These are phyloP conservation scores for Aulostomus chinensis DNA, from an alignment of 2,797 vertebrate species.

Conservation along the genomic window DNA sequence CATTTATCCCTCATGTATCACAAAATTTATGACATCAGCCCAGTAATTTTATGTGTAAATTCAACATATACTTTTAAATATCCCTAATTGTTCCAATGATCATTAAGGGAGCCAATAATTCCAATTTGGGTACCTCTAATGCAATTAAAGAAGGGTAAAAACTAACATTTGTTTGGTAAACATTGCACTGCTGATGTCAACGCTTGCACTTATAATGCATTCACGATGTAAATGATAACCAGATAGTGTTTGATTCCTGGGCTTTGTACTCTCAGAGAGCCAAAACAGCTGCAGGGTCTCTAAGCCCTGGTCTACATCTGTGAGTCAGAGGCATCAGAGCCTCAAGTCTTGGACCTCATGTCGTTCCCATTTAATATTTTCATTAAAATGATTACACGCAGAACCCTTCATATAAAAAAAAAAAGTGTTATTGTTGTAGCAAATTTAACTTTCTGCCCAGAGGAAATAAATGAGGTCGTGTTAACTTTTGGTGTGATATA, in stretches of 20 bases:
- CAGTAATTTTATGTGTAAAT: too few species aligned
- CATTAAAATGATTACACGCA: constrained; percentile 65
- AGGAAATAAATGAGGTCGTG: constrained; percentile 45
- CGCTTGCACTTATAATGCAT: background rate
- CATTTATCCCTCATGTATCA: too few species aligned
- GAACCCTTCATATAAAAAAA: constrained; percentile 29
- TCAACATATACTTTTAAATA: too few species aligned
- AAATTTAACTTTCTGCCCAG: constrained; percentile 48
- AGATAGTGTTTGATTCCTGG: constrained; percentile 35
- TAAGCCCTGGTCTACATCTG: constrained; percentile 24
- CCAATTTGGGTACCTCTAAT: too few species aligned
- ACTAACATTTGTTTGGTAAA: too few species aligned
- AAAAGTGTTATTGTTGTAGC: constrained; percentile 51
- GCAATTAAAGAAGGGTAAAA: too few species aligned
- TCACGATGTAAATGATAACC: constrained; percentile 16
- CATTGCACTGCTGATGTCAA: constrained; percentile 5
- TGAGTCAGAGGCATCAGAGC: constrained; percentile 63
- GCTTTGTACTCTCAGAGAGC: constrained; percentile 38
- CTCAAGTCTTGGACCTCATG: constrained; percentile 53
- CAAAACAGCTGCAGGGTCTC: constrained; percentile 49
- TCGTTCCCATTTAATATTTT: constrained; percentile 72
- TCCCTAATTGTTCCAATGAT: too few species aligned
- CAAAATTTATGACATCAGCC: too few species aligned
- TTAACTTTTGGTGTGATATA: constrained; percentile 65
- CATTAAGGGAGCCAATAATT: too few species aligned